Percentiles rank a stretch among this genome's conserved stretches.
Evolutionary conservation across 2,888 invertebrate species (phyloP).

Genomic region (Branchipolynoe longqiensis): DNA sequence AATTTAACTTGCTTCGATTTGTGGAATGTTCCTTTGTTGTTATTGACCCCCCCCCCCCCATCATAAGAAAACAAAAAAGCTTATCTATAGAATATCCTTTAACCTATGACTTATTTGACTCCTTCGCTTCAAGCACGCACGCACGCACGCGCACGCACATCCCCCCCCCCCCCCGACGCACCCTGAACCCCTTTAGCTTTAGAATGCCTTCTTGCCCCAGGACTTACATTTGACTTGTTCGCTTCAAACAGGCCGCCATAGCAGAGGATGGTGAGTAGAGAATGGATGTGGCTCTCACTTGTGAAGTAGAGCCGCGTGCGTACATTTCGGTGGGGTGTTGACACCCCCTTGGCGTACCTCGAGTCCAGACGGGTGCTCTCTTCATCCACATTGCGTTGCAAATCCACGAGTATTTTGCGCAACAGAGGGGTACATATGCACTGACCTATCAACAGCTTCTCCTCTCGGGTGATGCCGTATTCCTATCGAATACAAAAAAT

Average conservation of each 20-base stretch:
- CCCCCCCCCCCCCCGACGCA: no score
- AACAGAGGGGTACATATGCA: conserved; percentile 98
- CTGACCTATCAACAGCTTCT: conserved; percentile 97
- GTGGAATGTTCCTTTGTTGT: no score
- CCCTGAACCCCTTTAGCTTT: no score
- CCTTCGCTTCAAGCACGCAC: no score
- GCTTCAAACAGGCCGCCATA: conserved; percentile 95
- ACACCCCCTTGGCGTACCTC: conserved; percentile 97
- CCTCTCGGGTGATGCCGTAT: conserved; percentile 96
- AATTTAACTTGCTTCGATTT: no score
- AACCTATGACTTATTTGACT: no score
- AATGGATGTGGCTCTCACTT: conserved; percentile 99
- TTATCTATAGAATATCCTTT: no score
- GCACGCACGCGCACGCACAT: no score
- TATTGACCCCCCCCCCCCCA: no score
- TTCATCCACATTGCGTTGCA: conserved; percentile 89
- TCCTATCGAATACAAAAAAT: conserved; percentile 85
- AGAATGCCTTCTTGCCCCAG: no score
- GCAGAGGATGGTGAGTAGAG: conserved; percentile 95
- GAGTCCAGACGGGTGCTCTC: conserved; percentile 97
- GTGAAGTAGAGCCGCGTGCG: conserved; percentile 99
- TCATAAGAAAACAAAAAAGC: no score
- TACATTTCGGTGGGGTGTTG: conserved; percentile 98
- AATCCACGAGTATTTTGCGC: conserved; percentile 96
- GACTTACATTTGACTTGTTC: conserved; percentile 35